Evolutionary conservation across 2,888 invertebrate genomes (phyloP), one percentile per base, ranked within the genome.

Genomic region (Erebia epiphron): DNA sequence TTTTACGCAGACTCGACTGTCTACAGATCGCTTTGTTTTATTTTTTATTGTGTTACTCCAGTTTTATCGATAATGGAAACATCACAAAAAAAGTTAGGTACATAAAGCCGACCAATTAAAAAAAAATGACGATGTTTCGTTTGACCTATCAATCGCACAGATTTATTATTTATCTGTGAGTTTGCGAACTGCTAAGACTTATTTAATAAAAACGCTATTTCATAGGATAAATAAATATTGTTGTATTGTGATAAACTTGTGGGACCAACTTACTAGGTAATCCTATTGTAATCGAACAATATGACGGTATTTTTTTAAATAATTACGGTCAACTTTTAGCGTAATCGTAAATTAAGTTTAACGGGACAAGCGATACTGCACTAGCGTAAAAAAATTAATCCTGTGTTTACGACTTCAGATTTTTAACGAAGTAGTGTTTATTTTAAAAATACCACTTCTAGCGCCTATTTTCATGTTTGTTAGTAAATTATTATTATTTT

Each of bases 401-500:
- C 41, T 26, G 9, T 54, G 41, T 16, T 16, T 46, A 10, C n/a
- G 21, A 63, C 50, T 46, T 63, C 26, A 50, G 14, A 50, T n/a
- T 54, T 11, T 13, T 7, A 41, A 54, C 5, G 70, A 73, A 71
- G 70, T 73, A 72, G 68, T 69, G 72, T 70, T 71, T 70, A 76
- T 75, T 75, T 73, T 75, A n/a, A 71, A 35, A 76, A 78, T 77
- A 73, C 77, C 75, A 73, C 78, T 77, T 73, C 76, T 77, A 71
- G 77, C 73, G 74, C 75, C 73, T 77, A 73, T 73, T 75, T 77
- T 79, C 80, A 85, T 84, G 85, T 91, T 92, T 92, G 90, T 92
- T 92, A 92, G 92, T 92, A 92, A 92, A 92, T 92, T 92, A 92
- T 92, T 91, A 90, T 90, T 65, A 52, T 64, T 66, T 76, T 92